These are phyloP conservation scores for Heliothis virescens DNA, from an alignment of 1,140 invertebrate genomes.

Conservation along the genomic window DNA sequence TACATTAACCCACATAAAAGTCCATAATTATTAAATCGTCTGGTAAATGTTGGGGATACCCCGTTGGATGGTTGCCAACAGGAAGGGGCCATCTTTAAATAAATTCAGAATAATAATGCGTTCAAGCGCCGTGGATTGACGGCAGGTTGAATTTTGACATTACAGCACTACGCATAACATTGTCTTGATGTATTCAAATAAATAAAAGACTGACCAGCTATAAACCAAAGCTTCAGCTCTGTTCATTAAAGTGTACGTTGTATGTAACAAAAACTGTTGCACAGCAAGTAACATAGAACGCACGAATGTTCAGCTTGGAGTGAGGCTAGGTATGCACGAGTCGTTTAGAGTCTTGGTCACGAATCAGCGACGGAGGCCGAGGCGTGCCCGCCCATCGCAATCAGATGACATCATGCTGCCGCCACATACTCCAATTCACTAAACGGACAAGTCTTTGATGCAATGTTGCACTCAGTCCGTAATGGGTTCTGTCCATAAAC, in stretches of 20 bases:
- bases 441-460: slow-evolving; percentile 40
- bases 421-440: slow-evolving; percentile 52
- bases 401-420: slow-evolving; percentile 73
- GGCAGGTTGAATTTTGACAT: slow-evolving; percentile 44
- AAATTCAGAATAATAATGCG: slow-evolving; percentile 76
- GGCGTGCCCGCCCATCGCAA: slow-evolving; percentile 68
- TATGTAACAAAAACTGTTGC: slow-evolving; percentile 1
- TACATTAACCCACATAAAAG: slow-evolving; percentile 70
- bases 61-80: slow-evolving; percentile 78
- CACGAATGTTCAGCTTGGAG: slow-evolving; percentile 60
- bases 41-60: slow-evolving; percentile 76
- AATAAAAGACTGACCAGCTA: not conserved
- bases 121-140: slow-evolving; percentile 60
- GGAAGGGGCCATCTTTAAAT: slow-evolving; percentile 76
- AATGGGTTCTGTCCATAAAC: not conserved
- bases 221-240: not conserved
- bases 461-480: slow-evolving; percentile 38
- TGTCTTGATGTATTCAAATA: not conserved
- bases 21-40: slow-evolving; percentile 80
- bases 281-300: slow-evolving; percentile 52
- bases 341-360: slow-evolving; percentile 66
- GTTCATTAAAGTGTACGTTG: not conserved
- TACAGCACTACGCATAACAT: not conserved
- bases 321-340: slow-evolving; percentile 64
- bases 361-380: slow-evolving; percentile 60